Evolutionary conservation across 1,140 invertebrate species (phyloP).

Genomic region (Drosophila erecta): DNA sequence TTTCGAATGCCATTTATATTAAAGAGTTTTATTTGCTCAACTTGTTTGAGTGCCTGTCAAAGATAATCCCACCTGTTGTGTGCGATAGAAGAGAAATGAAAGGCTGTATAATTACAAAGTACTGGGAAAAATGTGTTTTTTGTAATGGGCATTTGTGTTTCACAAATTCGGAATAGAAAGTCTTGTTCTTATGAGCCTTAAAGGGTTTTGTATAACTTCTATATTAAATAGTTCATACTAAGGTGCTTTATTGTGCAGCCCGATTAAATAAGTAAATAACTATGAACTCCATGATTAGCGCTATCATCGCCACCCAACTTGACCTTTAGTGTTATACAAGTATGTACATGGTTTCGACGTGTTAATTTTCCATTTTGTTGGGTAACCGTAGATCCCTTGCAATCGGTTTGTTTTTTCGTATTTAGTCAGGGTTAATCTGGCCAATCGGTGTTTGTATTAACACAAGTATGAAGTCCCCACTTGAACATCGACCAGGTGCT

Average conservation of each 20-base stretch:
- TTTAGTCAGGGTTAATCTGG: constrained; percentile 17
- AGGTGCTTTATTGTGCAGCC: no score
- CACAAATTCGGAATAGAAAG: no score
- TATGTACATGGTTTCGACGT: not conserved
- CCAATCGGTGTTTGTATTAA: constrained; percentile 30
- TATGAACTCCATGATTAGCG: not conserved
- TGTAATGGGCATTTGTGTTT: no score
- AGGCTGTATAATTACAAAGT: not conserved
- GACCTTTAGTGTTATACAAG: not conserved
- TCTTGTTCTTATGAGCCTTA: not conserved
- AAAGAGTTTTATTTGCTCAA: not conserved
- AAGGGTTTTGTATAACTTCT: not conserved
- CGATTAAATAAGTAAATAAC: no score
- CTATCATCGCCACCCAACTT: not conserved
- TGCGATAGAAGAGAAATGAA: not conserved
- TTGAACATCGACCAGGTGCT: constrained; percentile 49
- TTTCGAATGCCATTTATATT: not conserved
- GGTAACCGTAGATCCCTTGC: constrained; percentile 4
- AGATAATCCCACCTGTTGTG: constrained; percentile 9
- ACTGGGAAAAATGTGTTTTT: not conserved
- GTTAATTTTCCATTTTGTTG: not conserved
- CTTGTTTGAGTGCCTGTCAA: constrained; percentile 5
- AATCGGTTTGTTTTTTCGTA: not conserved
- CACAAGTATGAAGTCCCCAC: constrained; percentile 42
- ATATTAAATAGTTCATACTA: not conserved